Conservation (phyloP, 2,113 vertebrate species). For the Nibea coibor region DNA sequence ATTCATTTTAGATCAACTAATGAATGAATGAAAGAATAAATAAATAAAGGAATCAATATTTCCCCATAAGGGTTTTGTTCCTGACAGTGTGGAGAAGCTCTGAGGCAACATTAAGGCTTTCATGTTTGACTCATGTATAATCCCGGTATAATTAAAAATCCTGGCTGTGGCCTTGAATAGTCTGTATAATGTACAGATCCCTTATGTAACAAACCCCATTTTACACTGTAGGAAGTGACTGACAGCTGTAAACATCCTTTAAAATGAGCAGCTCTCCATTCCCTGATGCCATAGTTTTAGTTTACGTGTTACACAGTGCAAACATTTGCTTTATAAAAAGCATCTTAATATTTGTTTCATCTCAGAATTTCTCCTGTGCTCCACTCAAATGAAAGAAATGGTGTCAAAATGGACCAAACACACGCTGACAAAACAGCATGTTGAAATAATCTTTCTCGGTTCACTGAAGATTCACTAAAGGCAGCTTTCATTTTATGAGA, state of each 20-base stretch:
- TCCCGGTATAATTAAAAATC: neutral
- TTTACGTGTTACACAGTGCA: neutral
- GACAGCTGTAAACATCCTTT: neutral
- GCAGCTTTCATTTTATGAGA: constrained; percentile 34
- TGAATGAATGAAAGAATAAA: neutral
- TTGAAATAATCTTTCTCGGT: constrained; percentile 7
- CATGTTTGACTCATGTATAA: neutral
- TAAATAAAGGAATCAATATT: neutral
- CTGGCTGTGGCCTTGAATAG: neutral
- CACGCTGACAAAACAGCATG: constrained; percentile 13
- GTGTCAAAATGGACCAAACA: constrained; percentile 1
- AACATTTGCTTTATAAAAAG: neutral
- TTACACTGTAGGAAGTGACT: neutral
- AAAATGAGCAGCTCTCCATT: neutral
- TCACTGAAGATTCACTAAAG: constrained; percentile 49
- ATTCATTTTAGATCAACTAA: neutral
- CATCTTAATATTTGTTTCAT: neutral
- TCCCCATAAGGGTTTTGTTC: neutral
- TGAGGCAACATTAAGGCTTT: neutral
- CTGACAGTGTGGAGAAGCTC: neutral
- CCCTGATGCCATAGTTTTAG: neutral
- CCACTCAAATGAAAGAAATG: neutral
- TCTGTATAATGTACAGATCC: neutral
- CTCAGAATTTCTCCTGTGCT: neutral
- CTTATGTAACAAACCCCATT: neutral